Evolutionary conservation across 2,888 invertebrate genomes (phyloP), one percentile per base, ranked within the genome.

Genomic region (Vesta saturnalis): DNA sequence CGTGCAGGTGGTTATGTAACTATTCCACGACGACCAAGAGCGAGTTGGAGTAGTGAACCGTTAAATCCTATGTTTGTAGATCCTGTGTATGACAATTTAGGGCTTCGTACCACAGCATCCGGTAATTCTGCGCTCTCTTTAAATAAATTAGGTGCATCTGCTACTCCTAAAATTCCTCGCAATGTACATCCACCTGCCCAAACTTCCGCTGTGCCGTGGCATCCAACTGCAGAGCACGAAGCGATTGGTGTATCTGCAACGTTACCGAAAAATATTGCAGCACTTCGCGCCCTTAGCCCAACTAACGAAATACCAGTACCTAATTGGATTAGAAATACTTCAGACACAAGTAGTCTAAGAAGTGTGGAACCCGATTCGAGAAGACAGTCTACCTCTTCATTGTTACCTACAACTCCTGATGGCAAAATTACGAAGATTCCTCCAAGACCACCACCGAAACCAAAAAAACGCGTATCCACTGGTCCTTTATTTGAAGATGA

Each of bases 401-500:
- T 79, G 10, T 23, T 75, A 16, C 75, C 74, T 0, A 60, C 49
- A 22, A 67, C 66, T 47, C 70, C 70, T 1, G 70, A 70, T 12
- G 66, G 66, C 18, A 70, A 76, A 63, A 75, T 77, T 8, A 72
- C 89, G 18, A 94, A 94, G 84, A 90, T 94, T 67, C 94, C 94
- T 12, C 94, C 94, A 1, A 87, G 93, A 77, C 94, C 94, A 55
- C 94, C 94, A 10, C 94, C 94, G 22, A 93, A 93, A 77, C 93
- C 93, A 60, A 94, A 93, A 84, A 94, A 93, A 87, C 90, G 91
- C 75, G 87, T 89, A 14, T 87, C 87, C 60, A 87, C 91, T 3
- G 93, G 93, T 76, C 93, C 94, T 69, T 84, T 94, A 72, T 94
- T 94, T 80, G 94, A 94, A 81, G 94, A 94, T 81, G 94, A 94